Percentiles rank a stretch among this genome's conserved stretches.
Conservation (phyloP, 2,113 vertebrate genomes). For the Pogona vitticeps region DNA sequence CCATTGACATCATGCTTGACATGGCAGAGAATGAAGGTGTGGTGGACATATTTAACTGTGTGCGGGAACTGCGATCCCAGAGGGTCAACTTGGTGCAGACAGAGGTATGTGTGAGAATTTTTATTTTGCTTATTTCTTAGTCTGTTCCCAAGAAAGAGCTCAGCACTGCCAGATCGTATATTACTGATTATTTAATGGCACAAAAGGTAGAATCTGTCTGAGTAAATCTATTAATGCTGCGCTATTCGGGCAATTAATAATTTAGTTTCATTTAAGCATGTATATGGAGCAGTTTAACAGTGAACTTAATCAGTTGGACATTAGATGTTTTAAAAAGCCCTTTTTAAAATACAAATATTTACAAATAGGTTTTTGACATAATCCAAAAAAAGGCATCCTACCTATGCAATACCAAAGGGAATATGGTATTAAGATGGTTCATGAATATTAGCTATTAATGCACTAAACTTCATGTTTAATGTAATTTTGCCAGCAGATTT, state of each 20-base stretch:
- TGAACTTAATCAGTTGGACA: neutral
- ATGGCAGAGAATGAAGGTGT: slow-evolving; percentile 98
- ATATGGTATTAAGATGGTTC: neutral
- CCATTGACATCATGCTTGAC: slow-evolving; percentile 98
- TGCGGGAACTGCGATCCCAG: slow-evolving; percentile 94
- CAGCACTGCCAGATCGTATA: slow-evolving; percentile 10
- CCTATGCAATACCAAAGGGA: too few species aligned
- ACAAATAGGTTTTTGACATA: neutral
- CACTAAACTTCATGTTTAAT: too few species aligned
- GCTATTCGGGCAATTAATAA: neutral
- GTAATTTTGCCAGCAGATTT: neutral
- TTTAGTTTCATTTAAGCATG: neutral
- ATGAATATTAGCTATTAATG: neutral
- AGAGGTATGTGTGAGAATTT: slow-evolving; percentile 79
- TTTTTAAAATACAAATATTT: neutral
- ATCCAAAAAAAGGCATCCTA: neutral
- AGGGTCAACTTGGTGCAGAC: slow-evolving; percentile 98
- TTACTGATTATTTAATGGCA: neutral
- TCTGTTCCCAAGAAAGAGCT: neutral
- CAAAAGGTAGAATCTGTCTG: slow-evolving; percentile 13
- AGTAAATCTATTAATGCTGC: neutral
- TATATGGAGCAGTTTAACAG: neutral
- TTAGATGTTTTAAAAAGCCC: neutral
- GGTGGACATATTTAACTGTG: slow-evolving; percentile 98
- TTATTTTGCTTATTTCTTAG: neutral